A percentile compares a stretch with the other conserved stretches of the same genome.
phyloP scores from a whole-genome alignment of 2,888 invertebrate species.

The Synanthedon andrenaeformis region DNA sequence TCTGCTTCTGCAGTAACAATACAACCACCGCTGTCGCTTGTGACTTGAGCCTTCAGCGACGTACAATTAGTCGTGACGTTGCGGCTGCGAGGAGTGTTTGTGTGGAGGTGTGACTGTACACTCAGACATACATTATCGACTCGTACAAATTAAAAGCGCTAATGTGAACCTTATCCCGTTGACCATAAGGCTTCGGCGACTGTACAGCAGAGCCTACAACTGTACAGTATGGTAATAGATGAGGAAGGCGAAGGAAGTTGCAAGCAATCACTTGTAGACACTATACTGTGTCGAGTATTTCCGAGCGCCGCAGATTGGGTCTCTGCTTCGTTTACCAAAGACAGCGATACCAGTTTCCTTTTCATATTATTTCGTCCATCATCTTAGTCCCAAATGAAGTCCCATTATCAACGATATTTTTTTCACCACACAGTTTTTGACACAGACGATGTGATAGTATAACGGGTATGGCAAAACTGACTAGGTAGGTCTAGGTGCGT shows the following conservation, averaged over 20 bases:
- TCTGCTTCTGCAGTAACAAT: no score
- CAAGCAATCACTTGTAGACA: not conserved
- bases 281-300: not conserved
- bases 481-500: no score
- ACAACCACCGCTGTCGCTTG: not conserved
- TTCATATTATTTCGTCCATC: no score
- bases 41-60: not conserved
- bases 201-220: slow-evolving; percentile 2
- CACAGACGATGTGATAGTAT: no score
- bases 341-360: not conserved
- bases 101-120: not conserved
- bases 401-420: no score
- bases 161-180: slow-evolving; percentile 5
- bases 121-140: not conserved
- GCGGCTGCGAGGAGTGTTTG: slow-evolving; percentile 9
- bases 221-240: not conserved
- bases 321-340: not conserved
- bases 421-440: no score
- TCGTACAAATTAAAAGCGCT: slow-evolving; percentile 3
- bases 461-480: no score
- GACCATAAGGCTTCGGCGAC: slow-evolving; percentile 6
- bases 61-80: slow-evolving; percentile 3
- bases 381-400: no score
- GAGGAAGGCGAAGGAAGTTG: not conserved
- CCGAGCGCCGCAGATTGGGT: not conserved